Conservation (phyloP, 2,113 vertebrate species). For the Eubucco bourcierii region DNA sequence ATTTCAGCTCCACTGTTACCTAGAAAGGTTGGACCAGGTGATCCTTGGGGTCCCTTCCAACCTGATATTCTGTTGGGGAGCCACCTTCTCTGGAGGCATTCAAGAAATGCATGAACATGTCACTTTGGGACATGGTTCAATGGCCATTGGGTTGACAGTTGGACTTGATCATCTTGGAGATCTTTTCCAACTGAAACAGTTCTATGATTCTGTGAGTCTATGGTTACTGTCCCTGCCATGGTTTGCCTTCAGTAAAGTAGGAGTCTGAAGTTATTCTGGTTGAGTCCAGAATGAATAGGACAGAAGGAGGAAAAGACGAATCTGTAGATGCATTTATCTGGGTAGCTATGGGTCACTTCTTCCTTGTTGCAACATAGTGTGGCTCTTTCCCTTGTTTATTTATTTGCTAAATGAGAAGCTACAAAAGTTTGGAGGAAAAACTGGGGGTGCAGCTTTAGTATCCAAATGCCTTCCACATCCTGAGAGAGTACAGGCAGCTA, state of each 20-base stretch:
- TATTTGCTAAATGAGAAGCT: neutral
- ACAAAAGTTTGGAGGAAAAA: neutral
- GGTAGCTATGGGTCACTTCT: neutral
- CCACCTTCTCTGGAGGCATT: too few species aligned
- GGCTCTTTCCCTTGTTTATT: neutral
- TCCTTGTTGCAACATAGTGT: neutral
- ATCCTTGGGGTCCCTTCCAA: too few species aligned
- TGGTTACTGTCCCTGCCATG: neutral
- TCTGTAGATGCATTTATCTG: neutral
- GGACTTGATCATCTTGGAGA: too few species aligned
- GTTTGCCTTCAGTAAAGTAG: neutral
- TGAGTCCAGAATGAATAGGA: neutral
- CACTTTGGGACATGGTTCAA: too few species aligned
- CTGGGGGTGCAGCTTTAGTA: neutral
- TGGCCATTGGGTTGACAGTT: too few species aligned
- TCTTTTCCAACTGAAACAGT: too few species aligned
- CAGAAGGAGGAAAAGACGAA: neutral
- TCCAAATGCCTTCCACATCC: neutral
- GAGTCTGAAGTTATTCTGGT: neutral
- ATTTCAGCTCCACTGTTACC: too few species aligned
- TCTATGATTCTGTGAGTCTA: too few species aligned
- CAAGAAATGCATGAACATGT: too few species aligned
- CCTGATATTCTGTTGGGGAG: too few species aligned
- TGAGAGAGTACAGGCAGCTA: neutral
- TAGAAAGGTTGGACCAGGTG: too few species aligned